Percentiles rank a stretch among this genome's conserved stretches.
phyloP scores from a whole-genome alignment of 2,888 invertebrate genomes.

The Tetragonula carbonaria region DNA sequence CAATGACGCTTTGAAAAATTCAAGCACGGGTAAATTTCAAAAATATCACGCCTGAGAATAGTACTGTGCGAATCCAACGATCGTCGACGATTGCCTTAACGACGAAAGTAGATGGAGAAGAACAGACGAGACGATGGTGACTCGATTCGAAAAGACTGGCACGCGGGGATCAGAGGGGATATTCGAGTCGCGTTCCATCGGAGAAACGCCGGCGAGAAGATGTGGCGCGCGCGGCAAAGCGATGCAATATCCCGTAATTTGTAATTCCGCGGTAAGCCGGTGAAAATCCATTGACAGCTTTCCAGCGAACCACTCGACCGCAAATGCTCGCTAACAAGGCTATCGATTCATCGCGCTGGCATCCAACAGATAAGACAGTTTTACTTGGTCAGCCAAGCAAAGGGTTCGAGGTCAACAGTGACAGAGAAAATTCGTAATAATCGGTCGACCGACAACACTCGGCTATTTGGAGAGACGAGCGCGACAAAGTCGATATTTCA shows the following conservation, averaged over 20 bases:
- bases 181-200: slow-evolving; percentile 4
- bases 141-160: not conserved
- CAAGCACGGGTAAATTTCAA: too few relatives aligned
- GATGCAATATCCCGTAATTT: slow-evolving; percentile 52
- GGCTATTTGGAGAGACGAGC: not conserved
- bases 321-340: slow-evolving; percentile 49
- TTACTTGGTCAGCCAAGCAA: slow-evolving; percentile 15
- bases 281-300: slow-evolving; percentile 54
- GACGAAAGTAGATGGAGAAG: too few relatives aligned
- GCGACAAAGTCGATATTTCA: slow-evolving; percentile 24
- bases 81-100: too few relatives aligned
- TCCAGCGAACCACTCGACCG: slow-evolving; percentile 48
- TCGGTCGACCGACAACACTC: slow-evolving; percentile 12
- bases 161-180: not conserved
- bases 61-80: too few relatives aligned
- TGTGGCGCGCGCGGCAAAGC: slow-evolving; percentile 10
- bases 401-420: slow-evolving; percentile 33
- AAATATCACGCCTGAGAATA: too few relatives aligned
- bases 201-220: slow-evolving; percentile 7
- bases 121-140: not conserved
- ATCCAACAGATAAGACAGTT: slow-evolving; percentile 47
- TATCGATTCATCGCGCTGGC: slow-evolving; percentile 41
- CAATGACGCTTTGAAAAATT: too few relatives aligned
- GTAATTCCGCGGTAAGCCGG: slow-evolving; percentile 52
- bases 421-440: slow-evolving; percentile 31